Percentiles rank a stretch among this genome's conserved stretches.
Evolutionary conservation across 2,113 vertebrate species (phyloP).

Genomic region (Cyphomyrus plagiostoma): DNA sequence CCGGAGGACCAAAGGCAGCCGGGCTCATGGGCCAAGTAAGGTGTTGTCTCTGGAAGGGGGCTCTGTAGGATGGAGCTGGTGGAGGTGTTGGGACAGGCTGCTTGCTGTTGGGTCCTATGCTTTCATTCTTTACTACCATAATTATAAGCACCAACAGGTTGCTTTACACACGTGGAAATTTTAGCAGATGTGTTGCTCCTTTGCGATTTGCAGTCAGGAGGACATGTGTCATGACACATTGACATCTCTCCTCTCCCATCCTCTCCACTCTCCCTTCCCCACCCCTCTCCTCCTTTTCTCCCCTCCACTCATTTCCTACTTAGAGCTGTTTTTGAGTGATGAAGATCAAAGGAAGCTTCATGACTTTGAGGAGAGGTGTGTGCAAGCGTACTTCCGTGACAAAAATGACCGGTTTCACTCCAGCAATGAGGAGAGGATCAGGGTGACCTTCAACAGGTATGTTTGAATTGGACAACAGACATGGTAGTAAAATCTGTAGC

Average conservation of each 20-base stretch:
- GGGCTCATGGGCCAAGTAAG: constrained; percentile 88
- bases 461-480: not conserved
- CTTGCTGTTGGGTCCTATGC: not conserved
- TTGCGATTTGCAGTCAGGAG: not conserved
- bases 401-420: constrained; percentile 95
- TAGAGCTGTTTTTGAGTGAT: constrained; percentile 92
- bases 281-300: no score
- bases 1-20: constrained; percentile 85
- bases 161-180: not conserved
- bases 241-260: not conserved
- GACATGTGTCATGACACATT: not conserved
- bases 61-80: not conserved
- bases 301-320: not conserved
- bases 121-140: not conserved
- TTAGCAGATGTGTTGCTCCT: not conserved
- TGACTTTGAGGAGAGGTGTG: constrained; percentile 97
- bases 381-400: constrained; percentile 96
- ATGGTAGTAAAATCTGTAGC: not conserved
- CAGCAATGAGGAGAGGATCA: constrained; percentile 91
- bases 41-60: not conserved
- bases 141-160: not conserved
- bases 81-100: not conserved
- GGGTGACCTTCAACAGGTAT: constrained; percentile 89
- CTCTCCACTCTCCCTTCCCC: no score
- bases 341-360: constrained; percentile 99